Base-by-base conservation (phyloP, 2,113 vertebrate species). In the Actinemys pallida region DNA sequence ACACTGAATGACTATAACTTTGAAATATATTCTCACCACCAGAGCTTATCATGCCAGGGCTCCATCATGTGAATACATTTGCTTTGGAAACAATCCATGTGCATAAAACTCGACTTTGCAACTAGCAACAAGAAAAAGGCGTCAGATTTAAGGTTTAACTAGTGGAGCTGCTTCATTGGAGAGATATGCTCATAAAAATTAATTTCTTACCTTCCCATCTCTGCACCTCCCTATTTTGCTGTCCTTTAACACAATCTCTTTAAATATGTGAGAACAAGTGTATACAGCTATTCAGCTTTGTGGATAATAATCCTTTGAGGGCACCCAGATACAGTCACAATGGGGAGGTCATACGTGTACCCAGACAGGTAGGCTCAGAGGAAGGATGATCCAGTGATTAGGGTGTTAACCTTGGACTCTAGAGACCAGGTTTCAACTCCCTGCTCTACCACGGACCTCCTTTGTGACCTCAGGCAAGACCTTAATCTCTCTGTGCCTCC, bases 91-190 rank as follows among this genome's bases (percentile, higher is more conserved):
- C 12, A 88, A 52, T 79, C 49, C 8, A 59, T 10, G 75, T 42
- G 25, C 5, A 81, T 52, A 89, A 93, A 93, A 83, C 17, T 49
- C 5, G 76, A 86, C 81, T 11, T 90, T 1, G 4, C 27, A 92
- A 93, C 12, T 69, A 82, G 35, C 50, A 50, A 50, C 10, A 93
- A 12, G 3, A 47, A 90, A 92, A 85, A 10, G 25, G 54, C 81
- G 13, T 49, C 6, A 53, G 80, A 81, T 91, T 86, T n/a, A 12
- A 59, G 3, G 84, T 87, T 85, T 92, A 91, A 96, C 75, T 81
- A 93, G 65, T 85, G 12, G 87, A 96, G 90, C 76, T 69, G 22
- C 49, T 84, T n/a, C 86, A 11, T 1, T 83, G 69, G 94, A 93
- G 22, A 82, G 79, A 50, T 6, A 24, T 56, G 69, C 83, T 94